Evolutionary conservation across 2,797 vertebrate species (phyloP).

Genomic region (Protonibea diacanthus): DNA sequence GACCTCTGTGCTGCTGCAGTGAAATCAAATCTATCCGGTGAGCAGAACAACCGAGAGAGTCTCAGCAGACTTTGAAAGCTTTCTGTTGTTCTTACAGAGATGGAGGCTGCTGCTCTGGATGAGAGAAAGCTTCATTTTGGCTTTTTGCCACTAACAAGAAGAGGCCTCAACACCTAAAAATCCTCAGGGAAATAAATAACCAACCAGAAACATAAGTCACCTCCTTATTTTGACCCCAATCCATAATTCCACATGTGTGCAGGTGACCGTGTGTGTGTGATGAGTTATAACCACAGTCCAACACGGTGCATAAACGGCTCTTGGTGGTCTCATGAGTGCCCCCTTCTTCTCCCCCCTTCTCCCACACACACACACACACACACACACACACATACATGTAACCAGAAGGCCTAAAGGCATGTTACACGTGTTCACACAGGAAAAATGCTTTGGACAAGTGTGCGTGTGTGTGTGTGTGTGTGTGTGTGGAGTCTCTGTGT

Average conservation of each 20-base stretch:
- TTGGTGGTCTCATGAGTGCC: constrained; percentile 66
- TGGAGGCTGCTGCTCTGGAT: constrained; percentile 1
- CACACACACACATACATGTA: constrained; percentile 54
- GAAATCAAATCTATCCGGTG: background rate
- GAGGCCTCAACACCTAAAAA: constrained; percentile 25
- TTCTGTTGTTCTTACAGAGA: background rate
- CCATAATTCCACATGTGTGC: background rate
- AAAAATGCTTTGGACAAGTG: constrained; percentile 64
- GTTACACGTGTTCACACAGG: constrained; percentile 76
- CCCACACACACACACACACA: background rate
- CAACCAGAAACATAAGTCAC: background rate
- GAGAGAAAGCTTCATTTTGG: constrained; percentile 2
- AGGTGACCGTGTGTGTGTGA: constrained; percentile 13
- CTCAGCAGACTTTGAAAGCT: too few species aligned
- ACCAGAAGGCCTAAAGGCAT: constrained; percentile 69
- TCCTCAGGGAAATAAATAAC: constrained; percentile 28
- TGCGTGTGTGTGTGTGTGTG: constrained; percentile 49
- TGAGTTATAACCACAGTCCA: constrained; percentile 32
- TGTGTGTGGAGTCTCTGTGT: constrained; percentile 31
- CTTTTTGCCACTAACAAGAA: constrained; percentile 7
- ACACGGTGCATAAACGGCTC: constrained; percentile 52
- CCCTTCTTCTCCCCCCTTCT: background rate
- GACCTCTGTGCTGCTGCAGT: background rate
- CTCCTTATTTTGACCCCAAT: background rate
- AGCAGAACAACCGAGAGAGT: constrained; percentile 15